phyloP scores from a whole-genome alignment of 2,797 vertebrate genomes.

The Rhinatrema bivittatum region DNA sequence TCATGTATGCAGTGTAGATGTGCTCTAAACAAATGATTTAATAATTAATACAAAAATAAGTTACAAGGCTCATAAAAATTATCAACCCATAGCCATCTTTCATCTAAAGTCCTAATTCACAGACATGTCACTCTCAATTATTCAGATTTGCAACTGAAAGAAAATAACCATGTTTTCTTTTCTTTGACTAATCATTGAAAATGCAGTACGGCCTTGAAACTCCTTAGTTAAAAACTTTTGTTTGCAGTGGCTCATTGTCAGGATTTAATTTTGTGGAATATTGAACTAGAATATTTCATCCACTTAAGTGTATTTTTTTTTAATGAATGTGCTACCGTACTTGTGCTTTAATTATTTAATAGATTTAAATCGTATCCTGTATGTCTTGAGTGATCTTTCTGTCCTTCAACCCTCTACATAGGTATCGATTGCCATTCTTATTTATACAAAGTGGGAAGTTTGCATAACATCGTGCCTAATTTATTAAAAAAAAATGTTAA shows the following conservation, averaged over 20 bases:
- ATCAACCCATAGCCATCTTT: constrained; percentile 1
- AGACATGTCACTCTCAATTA: constrained; percentile 13
- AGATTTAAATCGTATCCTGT: constrained; percentile 24
- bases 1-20: too few relatives aligned
- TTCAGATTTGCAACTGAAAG: constrained; percentile 17
- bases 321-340: constrained; percentile 18
- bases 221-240: constrained; percentile 36
- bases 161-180: constrained; percentile 25
- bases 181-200: constrained; percentile 27
- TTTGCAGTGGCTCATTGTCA: constrained; percentile 30
- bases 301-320: constrained; percentile 25
- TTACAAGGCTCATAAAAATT: too few relatives aligned
- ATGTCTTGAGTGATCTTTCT: constrained; percentile 15
- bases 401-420: constrained; percentile 12
- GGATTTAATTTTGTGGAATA: constrained; percentile 34
- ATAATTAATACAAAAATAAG: too few relatives aligned
- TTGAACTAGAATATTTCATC: constrained; percentile 36
- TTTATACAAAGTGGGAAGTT: neutral
- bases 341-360: constrained; percentile 29
- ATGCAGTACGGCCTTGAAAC: constrained; percentile 35
- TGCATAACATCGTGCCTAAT: constrained; percentile 5
- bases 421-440: neutral
- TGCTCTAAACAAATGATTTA: too few relatives aligned
- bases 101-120: constrained; percentile 15
- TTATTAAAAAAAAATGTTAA: neutral